phyloP scores from a whole-genome alignment of 2,888 invertebrate genomes.

The Diabrotica balteata region DNA sequence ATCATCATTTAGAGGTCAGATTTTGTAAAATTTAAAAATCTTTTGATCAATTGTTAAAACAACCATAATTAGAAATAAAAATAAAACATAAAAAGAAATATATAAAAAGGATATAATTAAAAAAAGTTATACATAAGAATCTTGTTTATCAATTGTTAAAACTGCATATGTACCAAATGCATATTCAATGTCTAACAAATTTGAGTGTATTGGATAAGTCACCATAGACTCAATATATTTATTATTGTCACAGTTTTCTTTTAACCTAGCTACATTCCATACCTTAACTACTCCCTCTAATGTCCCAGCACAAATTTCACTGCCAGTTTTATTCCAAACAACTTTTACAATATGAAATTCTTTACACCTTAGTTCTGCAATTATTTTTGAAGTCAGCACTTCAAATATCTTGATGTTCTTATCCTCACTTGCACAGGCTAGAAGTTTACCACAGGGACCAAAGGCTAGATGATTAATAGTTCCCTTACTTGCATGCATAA shows the following conservation, averaged over 20 bases:
- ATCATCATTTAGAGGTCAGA: too few relatives aligned
- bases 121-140: conserved; percentile 12
- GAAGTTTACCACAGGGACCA: conserved; percentile 82
- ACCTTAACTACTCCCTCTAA: conserved; percentile 71
- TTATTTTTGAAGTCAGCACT: conserved; percentile 68
- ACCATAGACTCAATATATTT: conserved; percentile 42
- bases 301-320: conserved; percentile 72
- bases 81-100: too few relatives aligned
- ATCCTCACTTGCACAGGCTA: conserved; percentile 86
- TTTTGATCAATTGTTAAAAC: too few relatives aligned
- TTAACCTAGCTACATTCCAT: conserved; percentile 63
- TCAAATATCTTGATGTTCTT: conserved; percentile 78
- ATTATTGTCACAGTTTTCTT: conserved; percentile 32
- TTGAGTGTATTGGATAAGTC: conserved; percentile 40
- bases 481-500: conserved; percentile 80
- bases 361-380: conserved; percentile 72
- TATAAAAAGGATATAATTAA: too few relatives aligned
- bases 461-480: conserved; percentile 80
- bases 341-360: conserved; percentile 69
- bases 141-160: conserved; percentile 29
- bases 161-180: conserved; percentile 50
- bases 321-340: conserved; percentile 68
- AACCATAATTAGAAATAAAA: too few relatives aligned
- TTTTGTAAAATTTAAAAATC: too few relatives aligned
- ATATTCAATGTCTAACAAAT: conserved; percentile 49